phyloP scores from a whole-genome alignment of 2,797 vertebrate genomes.

The Arnoldichthys spilopterus region DNA sequence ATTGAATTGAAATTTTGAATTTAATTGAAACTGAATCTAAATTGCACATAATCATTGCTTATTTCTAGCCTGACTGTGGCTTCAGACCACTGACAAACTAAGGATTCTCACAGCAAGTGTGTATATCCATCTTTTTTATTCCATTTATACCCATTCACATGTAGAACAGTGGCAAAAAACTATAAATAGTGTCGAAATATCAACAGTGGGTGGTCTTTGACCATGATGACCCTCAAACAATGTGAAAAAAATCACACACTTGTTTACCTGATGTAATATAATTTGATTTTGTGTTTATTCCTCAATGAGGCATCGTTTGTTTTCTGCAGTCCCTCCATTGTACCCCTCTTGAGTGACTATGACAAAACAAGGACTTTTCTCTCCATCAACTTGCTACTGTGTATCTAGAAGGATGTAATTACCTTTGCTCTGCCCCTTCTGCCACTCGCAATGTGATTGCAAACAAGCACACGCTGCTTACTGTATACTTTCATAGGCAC shows the following conservation, averaged over 20 bases:
- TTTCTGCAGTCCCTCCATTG: constrained; percentile 25
- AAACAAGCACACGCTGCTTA: constrained; percentile 37
- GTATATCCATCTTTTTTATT: not conserved
- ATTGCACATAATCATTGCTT: no score
- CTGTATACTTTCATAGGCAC: constrained; percentile 45
- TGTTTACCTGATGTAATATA: constrained; percentile 21
- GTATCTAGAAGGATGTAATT: constrained; percentile 51
- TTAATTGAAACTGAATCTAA: no score
- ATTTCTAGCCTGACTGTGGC: no score
- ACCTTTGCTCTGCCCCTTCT: constrained; percentile 46
- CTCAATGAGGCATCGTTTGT: constrained; percentile 33
- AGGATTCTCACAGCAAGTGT: not conserved
- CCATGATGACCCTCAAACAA: not conserved
- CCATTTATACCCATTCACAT: not conserved
- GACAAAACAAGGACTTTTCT: constrained; percentile 38
- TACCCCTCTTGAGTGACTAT: constrained; percentile 31
- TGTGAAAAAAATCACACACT: constrained; percentile 18
- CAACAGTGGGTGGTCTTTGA: not conserved
- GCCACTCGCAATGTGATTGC: constrained; percentile 42
- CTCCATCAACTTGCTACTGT: constrained; percentile 18
- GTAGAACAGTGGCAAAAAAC: not conserved
- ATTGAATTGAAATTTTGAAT: no score
- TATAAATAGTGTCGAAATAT: not conserved
- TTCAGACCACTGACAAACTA: not conserved
- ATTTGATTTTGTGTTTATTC: constrained; percentile 13